phyloP scores from a whole-genome alignment of 2,797 vertebrate species.

The Steatocranus sp. region DNA sequence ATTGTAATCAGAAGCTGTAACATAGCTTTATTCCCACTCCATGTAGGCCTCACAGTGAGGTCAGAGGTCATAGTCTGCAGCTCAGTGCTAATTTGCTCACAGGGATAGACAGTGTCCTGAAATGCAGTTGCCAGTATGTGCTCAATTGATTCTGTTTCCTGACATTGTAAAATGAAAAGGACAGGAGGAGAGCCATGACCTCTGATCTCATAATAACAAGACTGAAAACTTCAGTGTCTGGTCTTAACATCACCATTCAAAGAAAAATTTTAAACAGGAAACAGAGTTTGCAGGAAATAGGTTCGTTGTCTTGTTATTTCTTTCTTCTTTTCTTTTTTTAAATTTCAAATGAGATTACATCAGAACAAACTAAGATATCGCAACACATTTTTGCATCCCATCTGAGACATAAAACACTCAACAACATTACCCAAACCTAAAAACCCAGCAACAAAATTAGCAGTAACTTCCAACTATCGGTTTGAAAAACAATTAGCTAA shows the following conservation, averaged over 20 bases:
- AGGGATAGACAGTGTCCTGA: background rate
- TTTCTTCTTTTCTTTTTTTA: background rate
- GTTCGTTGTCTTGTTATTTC: background rate
- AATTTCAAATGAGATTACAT: background rate
- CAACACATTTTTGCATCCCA: background rate
- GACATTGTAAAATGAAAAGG: conserved; percentile 19
- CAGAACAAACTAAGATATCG: background rate
- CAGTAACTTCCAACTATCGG: background rate
- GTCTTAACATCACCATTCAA: background rate
- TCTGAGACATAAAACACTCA: background rate
- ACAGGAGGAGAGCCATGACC: background rate
- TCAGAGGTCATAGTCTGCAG: background rate
- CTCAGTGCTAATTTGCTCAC: background rate
- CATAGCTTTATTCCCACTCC: background rate
- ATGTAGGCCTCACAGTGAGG: background rate
- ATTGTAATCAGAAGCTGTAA: background rate
- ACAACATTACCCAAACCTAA: background rate
- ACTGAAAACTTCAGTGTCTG: background rate
- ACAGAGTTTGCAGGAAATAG: background rate
- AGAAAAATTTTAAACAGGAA: background rate
- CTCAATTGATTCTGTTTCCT: conserved; percentile 12
- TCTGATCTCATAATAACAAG: background rate
- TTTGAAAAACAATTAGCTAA: background rate
- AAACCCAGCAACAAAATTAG: background rate
- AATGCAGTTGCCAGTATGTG: background rate